Percentiles rank a stretch among this genome's conserved stretches.
These are phyloP conservation scores for Yponomeuta plumbellus DNA, from an alignment of 2,888 invertebrate species.

Conservation along the genomic window DNA sequence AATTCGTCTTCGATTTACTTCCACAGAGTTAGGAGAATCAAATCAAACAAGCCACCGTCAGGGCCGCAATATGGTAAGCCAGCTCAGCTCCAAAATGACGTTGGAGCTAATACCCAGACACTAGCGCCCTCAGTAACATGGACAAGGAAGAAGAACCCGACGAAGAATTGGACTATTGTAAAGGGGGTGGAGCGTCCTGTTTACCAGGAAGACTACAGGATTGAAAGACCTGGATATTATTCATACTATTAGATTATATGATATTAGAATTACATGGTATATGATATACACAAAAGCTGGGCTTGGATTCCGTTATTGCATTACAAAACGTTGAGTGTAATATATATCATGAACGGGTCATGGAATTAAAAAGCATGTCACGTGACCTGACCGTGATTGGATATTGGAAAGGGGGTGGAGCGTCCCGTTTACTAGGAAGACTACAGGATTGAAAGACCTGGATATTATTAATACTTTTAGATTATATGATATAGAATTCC, in stretches of 20 bases:
- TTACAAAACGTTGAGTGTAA: no score
- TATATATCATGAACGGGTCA: no score
- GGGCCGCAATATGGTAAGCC: not conserved
- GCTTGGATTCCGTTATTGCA: no score
- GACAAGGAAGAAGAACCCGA: constrained; percentile 18
- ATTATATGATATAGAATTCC: not conserved
- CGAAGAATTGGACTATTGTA: not conserved
- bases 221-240: constrained; percentile 6
- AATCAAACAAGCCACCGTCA: constrained; percentile 4
- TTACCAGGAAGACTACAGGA: constrained; percentile 1
- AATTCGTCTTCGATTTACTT: not conserved
- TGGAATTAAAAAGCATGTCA: no score
- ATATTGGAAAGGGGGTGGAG: not conserved
- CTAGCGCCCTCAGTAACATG: constrained; percentile 10
- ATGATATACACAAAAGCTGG: no score
- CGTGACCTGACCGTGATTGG: no score
- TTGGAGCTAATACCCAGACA: not conserved
- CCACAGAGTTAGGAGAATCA: constrained; percentile 30
- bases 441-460: constrained; percentile 1
- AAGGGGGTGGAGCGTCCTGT: not conserved
- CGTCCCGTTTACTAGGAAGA: not conserved
- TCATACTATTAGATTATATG: not conserved
- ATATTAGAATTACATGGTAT: not conserved
- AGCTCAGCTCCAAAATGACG: not conserved
- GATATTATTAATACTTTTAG: constrained; percentile 5